Conservation (phyloP, 1,140 invertebrate species). For the Magallana ariakensis region DNA sequence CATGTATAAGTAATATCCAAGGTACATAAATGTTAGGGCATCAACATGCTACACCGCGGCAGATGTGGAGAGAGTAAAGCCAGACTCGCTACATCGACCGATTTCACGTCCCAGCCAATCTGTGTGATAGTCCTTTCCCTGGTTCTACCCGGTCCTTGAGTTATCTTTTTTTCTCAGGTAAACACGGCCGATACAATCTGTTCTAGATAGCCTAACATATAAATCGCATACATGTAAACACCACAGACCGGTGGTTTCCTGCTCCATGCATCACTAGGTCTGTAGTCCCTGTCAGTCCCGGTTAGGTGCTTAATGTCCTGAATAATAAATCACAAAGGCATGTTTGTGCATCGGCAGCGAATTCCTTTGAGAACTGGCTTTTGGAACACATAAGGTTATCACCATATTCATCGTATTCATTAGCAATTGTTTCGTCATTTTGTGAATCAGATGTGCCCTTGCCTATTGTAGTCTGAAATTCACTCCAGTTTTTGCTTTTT, state of each 20-base stretch:
- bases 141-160: background rate
- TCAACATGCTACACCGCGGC: background rate
- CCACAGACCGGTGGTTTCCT: background rate
- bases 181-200: constrained; percentile 14
- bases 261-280: background rate
- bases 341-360: background rate
- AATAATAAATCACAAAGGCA: constrained; percentile 24
- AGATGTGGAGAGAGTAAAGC: background rate
- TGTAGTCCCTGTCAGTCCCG: constrained; percentile 4
- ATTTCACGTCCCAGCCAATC: background rate
- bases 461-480: too few species aligned
- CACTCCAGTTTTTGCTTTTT: too few species aligned
- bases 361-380: background rate
- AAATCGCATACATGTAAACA: constrained; percentile 37
- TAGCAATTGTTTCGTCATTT: background rate
- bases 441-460: too few species aligned
- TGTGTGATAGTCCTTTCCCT: background rate
- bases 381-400: background rate
- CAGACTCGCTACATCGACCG: constrained; percentile 20
- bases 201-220: constrained; percentile 27
- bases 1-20: constrained; percentile 33
- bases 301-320: background rate
- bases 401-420: background rate
- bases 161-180: constrained; percentile 32
- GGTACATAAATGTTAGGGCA: background rate